These are phyloP conservation scores for Takifugu bimaculatus DNA, from an alignment of 2,113 vertebrate species.

Conservation along the genomic window DNA sequence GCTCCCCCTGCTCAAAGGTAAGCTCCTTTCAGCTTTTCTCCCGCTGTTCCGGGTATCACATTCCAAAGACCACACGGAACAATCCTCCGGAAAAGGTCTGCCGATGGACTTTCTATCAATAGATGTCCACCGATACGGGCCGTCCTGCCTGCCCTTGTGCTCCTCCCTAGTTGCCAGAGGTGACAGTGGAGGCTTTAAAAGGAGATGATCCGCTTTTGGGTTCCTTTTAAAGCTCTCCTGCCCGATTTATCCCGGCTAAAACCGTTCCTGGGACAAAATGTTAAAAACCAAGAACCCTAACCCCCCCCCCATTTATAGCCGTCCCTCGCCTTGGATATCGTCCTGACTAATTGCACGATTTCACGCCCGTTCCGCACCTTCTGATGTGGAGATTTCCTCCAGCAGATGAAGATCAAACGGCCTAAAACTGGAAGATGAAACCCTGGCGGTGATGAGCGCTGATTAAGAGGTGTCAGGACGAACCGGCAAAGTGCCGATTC, in stretches of 20 bases:
- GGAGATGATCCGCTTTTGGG: background rate
- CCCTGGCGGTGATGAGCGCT: background rate
- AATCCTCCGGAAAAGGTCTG: background rate
- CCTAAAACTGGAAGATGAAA: background rate
- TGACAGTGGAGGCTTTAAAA: background rate
- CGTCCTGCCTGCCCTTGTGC: constrained; percentile 9
- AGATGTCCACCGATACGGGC: constrained; percentile 10
- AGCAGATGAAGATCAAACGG: background rate
- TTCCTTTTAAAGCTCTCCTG: no score
- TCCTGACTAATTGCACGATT: background rate
- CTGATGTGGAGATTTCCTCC: background rate
- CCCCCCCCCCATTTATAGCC: no score
- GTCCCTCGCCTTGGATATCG: no score
- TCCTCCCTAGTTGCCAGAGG: constrained; percentile 10
- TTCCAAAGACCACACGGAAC: no score
- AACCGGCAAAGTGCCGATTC: no score
- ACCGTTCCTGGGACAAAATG: no score
- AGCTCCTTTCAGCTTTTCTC: constrained; percentile 10
- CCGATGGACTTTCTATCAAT: constrained; percentile 1
- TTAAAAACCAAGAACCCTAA: no score
- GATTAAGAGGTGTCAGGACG: no score
- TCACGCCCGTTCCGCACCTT: background rate
- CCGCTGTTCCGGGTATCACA: background rate
- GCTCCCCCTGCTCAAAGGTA: constrained; percentile 90
- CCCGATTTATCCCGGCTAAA: no score